These are phyloP conservation scores for Leptosomus discolor DNA, from an alignment of 2,113 vertebrate species.

Conservation along the genomic window DNA sequence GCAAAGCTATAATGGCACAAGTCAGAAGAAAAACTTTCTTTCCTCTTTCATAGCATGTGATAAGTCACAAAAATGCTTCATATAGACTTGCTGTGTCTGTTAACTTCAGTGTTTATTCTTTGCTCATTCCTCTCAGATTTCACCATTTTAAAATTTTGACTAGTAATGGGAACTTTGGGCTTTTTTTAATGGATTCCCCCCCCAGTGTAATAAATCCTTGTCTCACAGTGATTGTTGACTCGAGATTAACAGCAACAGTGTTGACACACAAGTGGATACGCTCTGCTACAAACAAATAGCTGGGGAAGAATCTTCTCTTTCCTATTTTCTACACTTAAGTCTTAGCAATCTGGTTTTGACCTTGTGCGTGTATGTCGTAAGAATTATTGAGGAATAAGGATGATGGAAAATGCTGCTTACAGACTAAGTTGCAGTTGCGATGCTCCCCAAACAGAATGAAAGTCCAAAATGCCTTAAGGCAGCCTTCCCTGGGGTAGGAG, in stretches of 20 bases:
- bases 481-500: not conserved
- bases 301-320: not conserved
- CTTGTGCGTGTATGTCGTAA: not conserved
- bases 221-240: not conserved
- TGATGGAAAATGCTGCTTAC: not conserved
- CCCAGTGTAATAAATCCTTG: not conserved
- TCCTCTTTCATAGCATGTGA: conserved; percentile 66
- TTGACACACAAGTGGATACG: not conserved
- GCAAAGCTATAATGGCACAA: conserved; percentile 78
- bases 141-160: not conserved
- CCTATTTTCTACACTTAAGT: not conserved
- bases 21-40: conserved; percentile 79
- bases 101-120: not conserved
- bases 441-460: not conserved
- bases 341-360: not conserved
- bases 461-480: not conserved
- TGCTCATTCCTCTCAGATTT: not conserved
- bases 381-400: not conserved
- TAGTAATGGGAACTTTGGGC: not conserved
- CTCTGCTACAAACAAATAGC: not conserved
- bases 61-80: not conserved
- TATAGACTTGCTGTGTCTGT: not conserved
- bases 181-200: not conserved
- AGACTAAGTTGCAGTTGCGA: not conserved
- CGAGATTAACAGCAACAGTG: not conserved